These are phyloP conservation scores for Clistopyga incitator DNA, from an alignment of 2,888 invertebrate species.

Conservation along the genomic window DNA sequence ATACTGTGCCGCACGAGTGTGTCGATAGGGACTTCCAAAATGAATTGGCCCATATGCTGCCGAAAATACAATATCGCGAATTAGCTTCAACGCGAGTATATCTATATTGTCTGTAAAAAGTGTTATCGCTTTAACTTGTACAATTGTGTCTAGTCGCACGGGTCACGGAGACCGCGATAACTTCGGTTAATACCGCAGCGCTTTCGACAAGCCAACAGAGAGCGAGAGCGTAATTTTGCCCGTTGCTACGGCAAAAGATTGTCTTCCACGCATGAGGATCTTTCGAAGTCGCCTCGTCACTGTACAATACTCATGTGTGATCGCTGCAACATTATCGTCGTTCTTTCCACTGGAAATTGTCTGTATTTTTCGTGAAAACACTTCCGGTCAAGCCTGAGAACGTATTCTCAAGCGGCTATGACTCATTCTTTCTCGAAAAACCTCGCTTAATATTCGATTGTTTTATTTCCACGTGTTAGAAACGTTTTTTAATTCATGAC, in stretches of 20 bases:
- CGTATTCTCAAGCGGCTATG: slow-evolving; percentile 17
- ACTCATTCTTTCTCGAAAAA: slow-evolving; percentile 23
- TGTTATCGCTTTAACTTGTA: slow-evolving; percentile 57
- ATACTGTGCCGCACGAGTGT: too few relatives aligned
- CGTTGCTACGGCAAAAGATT: not conserved
- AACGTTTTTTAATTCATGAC: not conserved
- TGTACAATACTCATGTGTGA: not conserved
- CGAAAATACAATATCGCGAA: slow-evolving; percentile 31
- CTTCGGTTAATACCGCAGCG: slow-evolving; percentile 15
- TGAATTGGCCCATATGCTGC: slow-evolving; percentile 17
- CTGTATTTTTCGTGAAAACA: slow-evolving; percentile 19
- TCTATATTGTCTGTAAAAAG: slow-evolving; percentile 39
- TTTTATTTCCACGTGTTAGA: slow-evolving; percentile 13
- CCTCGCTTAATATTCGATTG: slow-evolving; percentile 20
- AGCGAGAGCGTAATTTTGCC: not conserved
- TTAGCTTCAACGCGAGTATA: slow-evolving; percentile 35
- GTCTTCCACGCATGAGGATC: not conserved
- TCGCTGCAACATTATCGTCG: not conserved
- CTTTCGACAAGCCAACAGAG: not conserved
- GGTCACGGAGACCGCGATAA: slow-evolving; percentile 60
- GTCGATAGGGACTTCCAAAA: too few relatives aligned
- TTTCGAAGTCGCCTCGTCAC: not conserved
- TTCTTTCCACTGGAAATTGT: not conserved
- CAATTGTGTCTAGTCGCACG: slow-evolving; percentile 62
- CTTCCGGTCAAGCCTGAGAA: slow-evolving; percentile 34